These are phyloP conservation scores for Phrynocephalus versicolor DNA, from an alignment of 2,113 vertebrate genomes.

Conservation along the genomic window DNA sequence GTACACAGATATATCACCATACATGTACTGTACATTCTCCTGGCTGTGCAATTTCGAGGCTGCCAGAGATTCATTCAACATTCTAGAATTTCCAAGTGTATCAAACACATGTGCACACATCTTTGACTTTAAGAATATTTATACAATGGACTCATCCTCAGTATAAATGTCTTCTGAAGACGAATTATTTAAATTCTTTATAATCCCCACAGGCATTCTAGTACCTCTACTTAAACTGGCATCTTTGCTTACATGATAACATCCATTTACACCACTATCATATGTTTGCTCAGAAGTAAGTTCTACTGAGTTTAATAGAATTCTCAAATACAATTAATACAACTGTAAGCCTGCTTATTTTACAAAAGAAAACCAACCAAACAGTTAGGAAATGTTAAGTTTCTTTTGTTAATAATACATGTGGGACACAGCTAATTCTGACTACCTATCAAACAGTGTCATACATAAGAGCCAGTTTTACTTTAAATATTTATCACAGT, in stretches of 20 bases:
- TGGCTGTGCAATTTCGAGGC: background rate
- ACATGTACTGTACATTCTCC: background rate
- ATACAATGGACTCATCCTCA: background rate
- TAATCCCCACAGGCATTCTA: background rate
- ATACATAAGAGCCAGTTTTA: no score
- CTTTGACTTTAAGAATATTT: background rate
- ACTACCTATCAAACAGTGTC: no score
- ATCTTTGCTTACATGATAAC: background rate
- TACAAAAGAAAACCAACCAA: background rate
- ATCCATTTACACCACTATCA: no score
- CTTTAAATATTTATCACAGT: no score
- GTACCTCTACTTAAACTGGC: background rate
- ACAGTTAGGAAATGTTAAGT: no score
- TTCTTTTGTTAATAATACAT: background rate
- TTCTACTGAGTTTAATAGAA: no score
- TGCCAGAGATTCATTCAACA: background rate
- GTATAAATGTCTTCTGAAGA: background rate
- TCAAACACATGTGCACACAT: background rate
- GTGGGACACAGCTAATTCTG: background rate
- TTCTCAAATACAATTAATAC: no score
- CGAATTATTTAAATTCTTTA: background rate
- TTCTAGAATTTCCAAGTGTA: background rate
- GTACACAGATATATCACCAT: background rate
- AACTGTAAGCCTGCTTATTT: background rate
- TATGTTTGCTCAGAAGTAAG: no score